Evolutionary conservation across 2,888 invertebrate species (phyloP), one percentile per base, ranked within the genome.

Genomic region (Microctonus hyperodae): DNA sequence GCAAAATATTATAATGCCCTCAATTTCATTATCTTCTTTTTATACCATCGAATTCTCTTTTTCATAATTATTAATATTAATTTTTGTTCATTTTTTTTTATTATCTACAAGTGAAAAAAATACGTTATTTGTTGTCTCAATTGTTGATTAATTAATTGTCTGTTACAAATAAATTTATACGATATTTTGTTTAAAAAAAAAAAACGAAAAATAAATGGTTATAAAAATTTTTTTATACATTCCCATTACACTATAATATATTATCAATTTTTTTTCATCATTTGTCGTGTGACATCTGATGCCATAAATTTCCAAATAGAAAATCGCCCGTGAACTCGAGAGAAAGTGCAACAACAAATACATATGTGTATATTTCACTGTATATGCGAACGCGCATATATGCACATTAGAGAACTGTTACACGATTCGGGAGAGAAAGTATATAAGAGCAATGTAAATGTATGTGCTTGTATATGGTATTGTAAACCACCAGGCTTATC

Each of bases 141-240:
- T 81, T 83, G 83, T 83, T 83, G 79, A 81, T 76, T 79, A 77
- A 80, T 61, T 51, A 51, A 50, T 56, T 80, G 73, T 74, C 73
- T 61, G 77, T 80, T 79, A 75, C 73, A 71, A 83, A 83, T 82
- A 83, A 83, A 83, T 74, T 75, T 76, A 69, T 76, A 76, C 74
- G 75, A 78, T 80, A 75, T 81, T 80, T 81, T 81, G 79, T 81
- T 82, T 78, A 76, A 64, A 60, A 65, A 48, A 10, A 59, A 28
- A 28, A 28, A 28, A 28, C 3, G 7, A 28, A 28, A 28, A 28
- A 28, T 5, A 28, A 28, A 28, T 16, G 22, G 16, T 25, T 20
- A 16, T n/a, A 9, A 11, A 37, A 25, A 33, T 9, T 44, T 20
- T 50, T 50, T 64, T 25, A 50, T 25, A 25, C 44, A 22, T 50